A percentile compares a stretch with the other conserved stretches of the same genome.
Evolutionary conservation across 64 coral and sea anemone genomes (phyloP).

Genomic region (Anthopleura sola): DNA sequence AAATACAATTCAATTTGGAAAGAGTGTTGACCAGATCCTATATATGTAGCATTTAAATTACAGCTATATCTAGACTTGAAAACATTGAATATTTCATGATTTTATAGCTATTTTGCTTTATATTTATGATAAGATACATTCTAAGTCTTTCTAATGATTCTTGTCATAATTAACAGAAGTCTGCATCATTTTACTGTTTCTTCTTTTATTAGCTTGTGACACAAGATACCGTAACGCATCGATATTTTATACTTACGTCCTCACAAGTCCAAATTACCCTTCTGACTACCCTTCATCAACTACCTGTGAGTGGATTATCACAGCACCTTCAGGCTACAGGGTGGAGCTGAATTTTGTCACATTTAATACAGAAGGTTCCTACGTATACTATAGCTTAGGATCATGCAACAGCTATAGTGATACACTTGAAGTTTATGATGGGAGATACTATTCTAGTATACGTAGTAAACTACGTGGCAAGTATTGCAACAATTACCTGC

Average conservation of each 20-base stretch:
- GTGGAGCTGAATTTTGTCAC: conserved; percentile 12
- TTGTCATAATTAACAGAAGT: too few species aligned
- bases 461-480: conserved; percentile 9
- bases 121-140: too few species aligned
- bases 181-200: not conserved
- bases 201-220: not conserved
- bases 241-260: not conserved
- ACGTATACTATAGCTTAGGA: too few species aligned
- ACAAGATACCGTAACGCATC: not conserved
- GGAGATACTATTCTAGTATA: not conserved
- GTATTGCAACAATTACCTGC: not conserved
- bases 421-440: conserved; percentile 25
- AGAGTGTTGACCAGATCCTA: too few species aligned
- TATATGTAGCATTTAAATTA: too few species aligned
- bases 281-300: not conserved
- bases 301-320: conserved; percentile 22
- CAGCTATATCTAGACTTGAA: too few species aligned
- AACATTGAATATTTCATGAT: too few species aligned
- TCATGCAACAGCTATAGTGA: not conserved
- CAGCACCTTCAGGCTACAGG: not conserved
- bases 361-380: not conserved
- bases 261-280: conserved; percentile 28
- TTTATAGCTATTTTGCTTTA: too few species aligned
- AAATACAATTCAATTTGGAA: too few species aligned
- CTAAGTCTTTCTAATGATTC: too few species aligned